These are phyloP conservation scores for Zhengitettix transpicula DNA, from an alignment of 2,888 invertebrate genomes.

Conservation along the genomic window DNA sequence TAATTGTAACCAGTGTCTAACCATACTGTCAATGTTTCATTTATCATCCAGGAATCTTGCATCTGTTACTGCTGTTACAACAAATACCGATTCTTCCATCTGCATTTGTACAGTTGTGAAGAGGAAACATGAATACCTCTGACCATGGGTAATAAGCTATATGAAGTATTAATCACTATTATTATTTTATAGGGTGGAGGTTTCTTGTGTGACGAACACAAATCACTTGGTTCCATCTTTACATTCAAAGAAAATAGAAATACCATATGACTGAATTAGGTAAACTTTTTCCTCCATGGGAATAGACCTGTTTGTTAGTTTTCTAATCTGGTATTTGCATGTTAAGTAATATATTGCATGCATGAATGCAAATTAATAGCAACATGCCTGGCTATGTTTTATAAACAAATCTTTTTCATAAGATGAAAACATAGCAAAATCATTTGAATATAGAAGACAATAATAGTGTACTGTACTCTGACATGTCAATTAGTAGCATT, in stretches of 20 bases:
- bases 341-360: neutral
- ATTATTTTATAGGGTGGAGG: constrained; percentile 10
- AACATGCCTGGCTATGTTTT: too few relatives aligned
- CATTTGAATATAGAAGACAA: too few relatives aligned
- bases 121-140: constrained; percentile 50
- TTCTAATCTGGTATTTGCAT: neutral
- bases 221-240: constrained; percentile 3
- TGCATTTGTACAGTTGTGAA: constrained; percentile 9
- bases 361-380: neutral
- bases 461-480: too few relatives aligned
- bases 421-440: too few relatives aligned
- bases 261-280: neutral
- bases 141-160: constrained; percentile 52
- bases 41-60: constrained; percentile 9
- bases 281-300: neutral
- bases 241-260: neutral
- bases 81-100: constrained; percentile 6
- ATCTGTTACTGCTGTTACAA: constrained; percentile 9
- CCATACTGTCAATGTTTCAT: constrained; percentile 1
- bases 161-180: constrained; percentile 6
- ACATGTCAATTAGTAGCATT: too few relatives aligned
- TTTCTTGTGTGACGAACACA: constrained; percentile 4
- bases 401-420: too few relatives aligned
- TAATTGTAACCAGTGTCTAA: too few relatives aligned
- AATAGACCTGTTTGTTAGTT: neutral